These are phyloP conservation scores for Elymnias hypermnestra DNA, from an alignment of 1,140 invertebrate genomes.

Conservation along the genomic window DNA sequence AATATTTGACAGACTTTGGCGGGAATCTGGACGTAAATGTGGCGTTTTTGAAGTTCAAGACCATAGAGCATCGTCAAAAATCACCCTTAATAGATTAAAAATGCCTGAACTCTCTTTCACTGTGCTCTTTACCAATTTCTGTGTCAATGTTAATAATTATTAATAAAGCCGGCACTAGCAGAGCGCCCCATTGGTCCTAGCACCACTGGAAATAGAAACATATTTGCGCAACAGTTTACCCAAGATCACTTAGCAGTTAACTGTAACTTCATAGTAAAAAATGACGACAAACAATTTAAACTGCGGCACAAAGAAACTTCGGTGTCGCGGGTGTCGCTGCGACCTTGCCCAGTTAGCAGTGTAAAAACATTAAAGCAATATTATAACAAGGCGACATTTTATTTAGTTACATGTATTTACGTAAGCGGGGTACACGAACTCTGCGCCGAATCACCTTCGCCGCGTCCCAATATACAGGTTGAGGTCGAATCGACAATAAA, in stretches of 20 bases:
- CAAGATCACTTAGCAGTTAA: constrained; percentile 4
- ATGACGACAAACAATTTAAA: constrained; percentile 8
- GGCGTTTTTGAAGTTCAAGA: no score
- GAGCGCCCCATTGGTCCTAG: no score
- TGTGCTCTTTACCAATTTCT: no score
- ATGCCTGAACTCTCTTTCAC: no score
- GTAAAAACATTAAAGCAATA: constrained; percentile 20
- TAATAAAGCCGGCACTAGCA: no score
- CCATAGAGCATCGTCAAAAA: no score
- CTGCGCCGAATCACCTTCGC: constrained; percentile 54
- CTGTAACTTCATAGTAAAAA: constrained; percentile 17
- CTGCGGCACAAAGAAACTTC: constrained; percentile 8
- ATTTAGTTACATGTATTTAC: constrained; percentile 59
- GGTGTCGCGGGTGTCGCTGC: constrained; percentile 9
- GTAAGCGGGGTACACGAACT: constrained; percentile 67
- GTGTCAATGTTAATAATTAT: no score
- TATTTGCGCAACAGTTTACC: constrained; percentile 2
- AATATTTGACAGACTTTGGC: no score
- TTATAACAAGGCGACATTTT: constrained; percentile 34
- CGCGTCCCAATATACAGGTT: constrained; percentile 64
- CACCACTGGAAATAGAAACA: not conserved
- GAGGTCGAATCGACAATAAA: constrained; percentile 64
- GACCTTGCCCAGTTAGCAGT: constrained; percentile 16
- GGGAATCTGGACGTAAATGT: no score
- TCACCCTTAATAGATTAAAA: no score